phyloP scores from a whole-genome alignment of 92 coral and sea anemone species.

The Metridium senile region DNA sequence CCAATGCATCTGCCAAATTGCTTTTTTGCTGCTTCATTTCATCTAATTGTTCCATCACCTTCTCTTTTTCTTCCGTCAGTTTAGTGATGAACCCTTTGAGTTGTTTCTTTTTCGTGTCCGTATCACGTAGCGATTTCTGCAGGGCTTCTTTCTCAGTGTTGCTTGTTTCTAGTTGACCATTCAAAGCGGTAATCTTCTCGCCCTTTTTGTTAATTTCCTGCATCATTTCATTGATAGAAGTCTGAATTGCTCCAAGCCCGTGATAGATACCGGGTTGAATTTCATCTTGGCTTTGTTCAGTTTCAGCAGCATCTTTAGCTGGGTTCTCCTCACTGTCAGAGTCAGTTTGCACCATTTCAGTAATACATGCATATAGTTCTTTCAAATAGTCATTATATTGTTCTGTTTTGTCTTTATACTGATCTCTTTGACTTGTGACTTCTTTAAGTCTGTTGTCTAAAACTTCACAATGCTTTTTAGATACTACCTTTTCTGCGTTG shows the following conservation, averaged over 20 bases:
- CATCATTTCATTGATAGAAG: constrained; percentile 17
- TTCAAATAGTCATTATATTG: constrained; percentile 44
- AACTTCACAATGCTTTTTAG: constrained; percentile 53
- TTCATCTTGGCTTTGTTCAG: constrained; percentile 30
- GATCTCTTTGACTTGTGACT: constrained; percentile 42
- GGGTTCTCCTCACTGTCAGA: constrained; percentile 24
- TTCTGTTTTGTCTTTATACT: constrained; percentile 42
- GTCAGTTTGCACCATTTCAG: constrained; percentile 24
- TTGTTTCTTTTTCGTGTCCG: constrained; percentile 80
- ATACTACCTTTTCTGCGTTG: constrained; percentile 62
- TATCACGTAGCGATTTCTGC: constrained; percentile 78
- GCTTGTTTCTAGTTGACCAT: constrained; percentile 38
- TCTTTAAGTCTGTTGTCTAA: constrained; percentile 53
- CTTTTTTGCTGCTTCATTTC: constrained; percentile 78
- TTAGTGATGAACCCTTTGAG: constrained; percentile 77
- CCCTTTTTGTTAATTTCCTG: constrained; percentile 38
- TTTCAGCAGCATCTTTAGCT: constrained; percentile 26
- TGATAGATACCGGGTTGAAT: neutral
- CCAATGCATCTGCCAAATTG: constrained; percentile 85
- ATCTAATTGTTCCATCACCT: constrained; percentile 71
- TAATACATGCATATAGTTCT: constrained; percentile 33
- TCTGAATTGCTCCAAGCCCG: constrained; percentile 18
- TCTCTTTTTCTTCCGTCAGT: constrained; percentile 86
- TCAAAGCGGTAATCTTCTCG: constrained; percentile 34
- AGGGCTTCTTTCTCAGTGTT: constrained; percentile 65